These are phyloP conservation scores for Cryptocephalus primarius DNA, from an alignment of 2,888 invertebrate species.

Conservation along the genomic window DNA sequence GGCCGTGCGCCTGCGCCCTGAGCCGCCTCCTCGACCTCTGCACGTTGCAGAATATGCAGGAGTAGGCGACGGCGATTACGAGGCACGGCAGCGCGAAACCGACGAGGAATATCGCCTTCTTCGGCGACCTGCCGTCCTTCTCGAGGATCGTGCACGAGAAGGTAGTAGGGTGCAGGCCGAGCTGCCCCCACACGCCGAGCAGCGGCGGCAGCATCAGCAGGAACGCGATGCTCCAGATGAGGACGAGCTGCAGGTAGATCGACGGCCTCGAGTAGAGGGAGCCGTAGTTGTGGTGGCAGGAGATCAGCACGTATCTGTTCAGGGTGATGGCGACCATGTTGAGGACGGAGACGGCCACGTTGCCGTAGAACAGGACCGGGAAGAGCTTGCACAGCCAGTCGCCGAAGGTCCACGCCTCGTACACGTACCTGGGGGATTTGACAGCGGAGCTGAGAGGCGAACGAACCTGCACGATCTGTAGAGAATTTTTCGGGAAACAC, in stretches of 20 bases:
- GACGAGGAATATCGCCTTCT: constrained; percentile 71
- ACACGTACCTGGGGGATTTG: constrained; percentile 71
- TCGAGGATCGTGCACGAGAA: constrained; percentile 84
- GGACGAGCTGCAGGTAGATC: constrained; percentile 66
- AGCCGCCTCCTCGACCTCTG: constrained; percentile 61
- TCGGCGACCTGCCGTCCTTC: constrained; percentile 68
- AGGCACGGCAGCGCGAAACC: constrained; percentile 77
- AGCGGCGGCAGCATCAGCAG: constrained; percentile 66
- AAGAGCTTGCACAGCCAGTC: constrained; percentile 70
- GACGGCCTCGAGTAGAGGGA: constrained; percentile 63
- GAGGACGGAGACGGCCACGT: constrained; percentile 75
- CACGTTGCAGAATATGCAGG: constrained; percentile 76
- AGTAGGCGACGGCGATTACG: constrained; percentile 75
- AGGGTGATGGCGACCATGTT: constrained; percentile 86
- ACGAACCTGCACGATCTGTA: too few relatives aligned
- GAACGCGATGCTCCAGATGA: constrained; percentile 71
- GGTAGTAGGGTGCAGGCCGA: constrained; percentile 67
- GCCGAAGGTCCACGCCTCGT: constrained; percentile 72
- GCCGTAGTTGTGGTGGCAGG: constrained; percentile 68
- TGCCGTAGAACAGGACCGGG: constrained; percentile 82
- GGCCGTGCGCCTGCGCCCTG: constrained; percentile 41
- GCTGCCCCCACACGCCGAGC: constrained; percentile 71
- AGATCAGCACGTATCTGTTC: constrained; percentile 78
- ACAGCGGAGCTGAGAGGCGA: constrained; percentile 74
- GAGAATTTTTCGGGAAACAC: too few relatives aligned